phyloP scores from a whole-genome alignment of 2,113 vertebrate species.

The Charadrius vociferus region DNA sequence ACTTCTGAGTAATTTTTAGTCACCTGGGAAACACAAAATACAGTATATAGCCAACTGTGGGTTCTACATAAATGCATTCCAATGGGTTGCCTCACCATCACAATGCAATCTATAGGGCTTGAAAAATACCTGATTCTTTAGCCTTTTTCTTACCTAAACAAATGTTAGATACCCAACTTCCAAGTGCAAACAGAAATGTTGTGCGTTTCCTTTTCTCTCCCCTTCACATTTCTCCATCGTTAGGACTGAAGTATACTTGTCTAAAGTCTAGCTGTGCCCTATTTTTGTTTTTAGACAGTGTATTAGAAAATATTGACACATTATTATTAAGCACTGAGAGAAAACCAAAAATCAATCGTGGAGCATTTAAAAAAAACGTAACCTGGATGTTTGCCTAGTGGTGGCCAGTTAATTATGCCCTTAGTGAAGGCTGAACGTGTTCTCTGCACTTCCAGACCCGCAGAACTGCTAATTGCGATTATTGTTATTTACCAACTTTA shows the following conservation, averaged over 20 bases:
- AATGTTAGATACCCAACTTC: not conserved
- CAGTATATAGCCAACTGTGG: accelerated
- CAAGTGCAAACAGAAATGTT: not conserved
- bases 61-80: not conserved
- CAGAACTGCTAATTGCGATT: not conserved
- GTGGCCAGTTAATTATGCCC: not conserved
- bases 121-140: not conserved
- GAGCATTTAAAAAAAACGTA: not conserved
- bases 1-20: not conserved
- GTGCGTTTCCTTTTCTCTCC: not conserved
- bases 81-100: not conserved
- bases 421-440: not conserved
- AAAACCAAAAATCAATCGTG: not conserved
- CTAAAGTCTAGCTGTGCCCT: not conserved
- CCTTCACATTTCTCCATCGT: not conserved
- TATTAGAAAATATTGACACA: not conserved
- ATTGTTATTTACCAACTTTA: not conserved
- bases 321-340: not conserved
- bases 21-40: not conserved
- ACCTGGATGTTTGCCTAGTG: slow-evolving; percentile 5
- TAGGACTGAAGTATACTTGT: not conserved
- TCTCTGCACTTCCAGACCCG: not conserved
- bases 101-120: not conserved
- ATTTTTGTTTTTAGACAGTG: not conserved
- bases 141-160: not conserved